Percentiles rank a stretch among this genome's conserved stretches.
phyloP scores from a whole-genome alignment of 2,888 invertebrate species.

The Eilema sororculum region DNA sequence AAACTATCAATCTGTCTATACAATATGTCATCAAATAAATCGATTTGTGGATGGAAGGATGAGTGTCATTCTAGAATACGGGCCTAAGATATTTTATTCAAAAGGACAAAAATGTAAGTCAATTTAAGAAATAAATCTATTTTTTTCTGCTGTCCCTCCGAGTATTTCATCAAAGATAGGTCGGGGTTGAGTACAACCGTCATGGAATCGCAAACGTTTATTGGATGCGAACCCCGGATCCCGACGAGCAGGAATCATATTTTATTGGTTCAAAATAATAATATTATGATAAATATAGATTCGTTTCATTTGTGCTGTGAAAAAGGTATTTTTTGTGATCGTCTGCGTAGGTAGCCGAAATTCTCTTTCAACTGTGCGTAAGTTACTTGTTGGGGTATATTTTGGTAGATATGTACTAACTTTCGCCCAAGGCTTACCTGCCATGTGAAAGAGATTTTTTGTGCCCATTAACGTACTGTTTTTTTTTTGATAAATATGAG shows the following conservation, averaged over 20 bases:
- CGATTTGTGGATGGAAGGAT: too few relatives aligned
- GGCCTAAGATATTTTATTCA: too few relatives aligned
- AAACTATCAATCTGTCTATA: too few relatives aligned
- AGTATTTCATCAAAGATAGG: conserved; percentile 52
- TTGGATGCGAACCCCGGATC: conserved; percentile 53
- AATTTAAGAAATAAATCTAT: neutral
- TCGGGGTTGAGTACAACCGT: conserved; percentile 40
- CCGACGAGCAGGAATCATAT: conserved; percentile 51
- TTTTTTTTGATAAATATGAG: too few relatives aligned
- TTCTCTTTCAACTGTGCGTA: conserved; percentile 9
- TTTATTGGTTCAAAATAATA: conserved; percentile 59
- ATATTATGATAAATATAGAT: conserved; percentile 49
- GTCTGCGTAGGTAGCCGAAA: neutral
- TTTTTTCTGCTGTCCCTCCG: conserved; percentile 47
- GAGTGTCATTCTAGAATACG: too few relatives aligned
- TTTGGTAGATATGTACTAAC: neutral
- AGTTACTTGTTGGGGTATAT: neutral
- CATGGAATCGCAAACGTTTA: conserved; percentile 54
- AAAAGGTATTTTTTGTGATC: conserved; percentile 11
- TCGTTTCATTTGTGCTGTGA: conserved; percentile 3
- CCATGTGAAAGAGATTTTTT: neutral
- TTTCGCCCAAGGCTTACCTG: neutral
- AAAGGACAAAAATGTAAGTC: too few relatives aligned
- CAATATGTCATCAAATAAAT: too few relatives aligned
- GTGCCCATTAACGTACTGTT: neutral